Percentiles rank a stretch among this genome's conserved stretches.
Conservation (phyloP, 2,888 invertebrate genomes). For the Eilema sororculum region DNA sequence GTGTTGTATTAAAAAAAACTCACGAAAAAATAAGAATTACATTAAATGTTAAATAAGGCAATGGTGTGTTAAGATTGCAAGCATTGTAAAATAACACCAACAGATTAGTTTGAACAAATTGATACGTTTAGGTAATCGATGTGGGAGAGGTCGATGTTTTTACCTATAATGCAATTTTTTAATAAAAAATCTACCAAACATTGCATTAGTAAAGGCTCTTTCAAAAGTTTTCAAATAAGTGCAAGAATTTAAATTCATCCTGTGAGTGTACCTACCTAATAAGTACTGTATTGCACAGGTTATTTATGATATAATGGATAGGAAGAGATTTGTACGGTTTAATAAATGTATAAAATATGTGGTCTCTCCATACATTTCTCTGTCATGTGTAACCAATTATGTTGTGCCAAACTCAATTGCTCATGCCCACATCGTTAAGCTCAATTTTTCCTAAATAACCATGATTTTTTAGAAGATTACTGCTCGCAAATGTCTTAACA, state of each 20-base stretch:
- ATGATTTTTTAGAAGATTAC: slow-evolving; percentile 11
- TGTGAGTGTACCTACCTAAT: not conserved
- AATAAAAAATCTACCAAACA: not conserved
- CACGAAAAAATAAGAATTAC: slow-evolving; percentile 28
- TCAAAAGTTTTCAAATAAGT: not conserved
- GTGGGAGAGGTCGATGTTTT: not conserved
- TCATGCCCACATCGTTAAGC: slow-evolving; percentile 42
- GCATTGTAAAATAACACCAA: slow-evolving; percentile 34
- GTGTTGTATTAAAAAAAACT: slow-evolving; percentile 40
- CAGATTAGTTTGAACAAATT: slow-evolving; percentile 4
- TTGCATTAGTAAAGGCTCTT: not conserved
- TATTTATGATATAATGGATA: not conserved
- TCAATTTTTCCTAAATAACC: slow-evolving; percentile 37
- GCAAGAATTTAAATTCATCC: not conserved
- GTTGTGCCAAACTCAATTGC: slow-evolving; percentile 58
- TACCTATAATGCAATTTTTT: not conserved
- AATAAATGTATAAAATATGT: slow-evolving; percentile 37
- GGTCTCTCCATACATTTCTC: slow-evolving; percentile 35
- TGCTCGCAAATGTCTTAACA: slow-evolving; percentile 16
- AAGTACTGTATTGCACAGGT: not conserved
- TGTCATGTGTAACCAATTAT: slow-evolving; percentile 40
- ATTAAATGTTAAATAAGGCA: slow-evolving; percentile 32
- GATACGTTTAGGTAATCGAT: not conserved
- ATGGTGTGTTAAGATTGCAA: slow-evolving; percentile 41
- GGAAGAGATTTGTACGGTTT: slow-evolving; percentile 28